Percentiles rank a stretch among this genome's conserved stretches.
phyloP scores from a whole-genome alignment of 2,113 vertebrate species.

The Corythornis vintsioides region DNA sequence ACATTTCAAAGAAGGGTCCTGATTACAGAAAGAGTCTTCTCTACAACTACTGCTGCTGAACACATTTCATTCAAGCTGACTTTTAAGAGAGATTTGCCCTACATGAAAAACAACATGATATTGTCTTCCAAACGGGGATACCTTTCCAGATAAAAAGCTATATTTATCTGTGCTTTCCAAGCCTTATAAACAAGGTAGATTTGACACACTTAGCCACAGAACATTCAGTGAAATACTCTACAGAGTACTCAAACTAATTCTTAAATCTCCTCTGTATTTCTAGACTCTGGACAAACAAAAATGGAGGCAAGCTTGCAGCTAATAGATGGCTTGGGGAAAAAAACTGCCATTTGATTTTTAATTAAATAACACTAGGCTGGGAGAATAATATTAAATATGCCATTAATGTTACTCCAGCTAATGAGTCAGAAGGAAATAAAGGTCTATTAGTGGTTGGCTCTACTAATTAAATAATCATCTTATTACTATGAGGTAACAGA shows the following conservation, averaged over 20 bases:
- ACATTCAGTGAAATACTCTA: not conserved
- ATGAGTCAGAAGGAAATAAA: slow-evolving; percentile 44
- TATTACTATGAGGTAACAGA: not conserved
- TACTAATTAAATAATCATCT: slow-evolving; percentile 24
- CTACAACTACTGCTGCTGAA: too few relatives aligned
- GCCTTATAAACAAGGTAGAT: not conserved
- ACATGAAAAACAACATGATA: not conserved
- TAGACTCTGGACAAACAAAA: not conserved
- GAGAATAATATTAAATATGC: slow-evolving; percentile 33
- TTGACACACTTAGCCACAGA: not conserved
- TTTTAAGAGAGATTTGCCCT: not conserved
- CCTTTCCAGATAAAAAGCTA: not conserved
- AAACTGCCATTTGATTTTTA: not conserved
- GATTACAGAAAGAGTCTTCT: not conserved
- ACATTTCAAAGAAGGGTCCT: not conserved
- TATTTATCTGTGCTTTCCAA: not conserved
- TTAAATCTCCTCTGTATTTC: not conserved
- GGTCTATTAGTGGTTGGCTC: not conserved
- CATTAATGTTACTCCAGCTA: slow-evolving; percentile 30
- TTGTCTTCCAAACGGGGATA: not conserved
- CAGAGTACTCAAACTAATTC: not conserved
- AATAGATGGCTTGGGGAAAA: not conserved
- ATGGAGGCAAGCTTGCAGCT: not conserved
- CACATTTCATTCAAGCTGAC: not conserved
- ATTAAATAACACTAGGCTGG: slow-evolving; percentile 1